Evolutionary conservation across 2,797 vertebrate genomes (phyloP).

Genomic region (Brachyrhaphis roseni): DNA sequence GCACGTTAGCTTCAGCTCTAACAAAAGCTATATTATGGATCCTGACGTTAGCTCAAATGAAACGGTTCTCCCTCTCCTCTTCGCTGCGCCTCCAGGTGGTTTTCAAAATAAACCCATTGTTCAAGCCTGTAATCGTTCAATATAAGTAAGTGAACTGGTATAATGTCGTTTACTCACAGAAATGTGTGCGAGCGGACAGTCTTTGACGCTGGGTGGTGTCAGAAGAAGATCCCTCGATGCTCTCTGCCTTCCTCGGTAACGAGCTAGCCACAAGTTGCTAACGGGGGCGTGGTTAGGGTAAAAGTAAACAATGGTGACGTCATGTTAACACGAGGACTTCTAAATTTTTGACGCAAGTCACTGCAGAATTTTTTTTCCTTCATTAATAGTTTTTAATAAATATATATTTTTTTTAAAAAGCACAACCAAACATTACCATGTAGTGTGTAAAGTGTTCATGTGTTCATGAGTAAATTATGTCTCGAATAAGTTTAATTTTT

Average conservation of each 20-base stretch:
- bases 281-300: constrained; percentile 70
- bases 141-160: fast-evolving
- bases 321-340: constrained; percentile 67
- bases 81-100: constrained; percentile 17
- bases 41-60: constrained; percentile 59
- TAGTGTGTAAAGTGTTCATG: background rate
- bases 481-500: background rate
- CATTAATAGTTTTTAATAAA: background rate
- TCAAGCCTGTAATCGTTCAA: fast-evolving
- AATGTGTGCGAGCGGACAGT: constrained; percentile 47
- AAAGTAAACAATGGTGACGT: constrained; percentile 82
- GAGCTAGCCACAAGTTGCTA: constrained; percentile 80
- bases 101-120: background rate
- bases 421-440: background rate
- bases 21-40: constrained; percentile 75
- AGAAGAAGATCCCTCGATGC: constrained; percentile 47
- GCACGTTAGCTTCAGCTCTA: constrained; percentile 43
- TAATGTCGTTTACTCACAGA: constrained; percentile 62
- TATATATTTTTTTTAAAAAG: too few relatives aligned
- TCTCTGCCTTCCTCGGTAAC: constrained; percentile 55
- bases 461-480: background rate
- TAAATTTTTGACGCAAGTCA: constrained; percentile 30
- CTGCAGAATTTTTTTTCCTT: background rate
- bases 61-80: constrained; percentile 24
- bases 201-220: constrained; percentile 59